Evolutionary conservation across 2,797 vertebrate genomes (phyloP), one percentile per base, ranked within the genome.

Genomic region (Aeoliscus strigatus): DNA sequence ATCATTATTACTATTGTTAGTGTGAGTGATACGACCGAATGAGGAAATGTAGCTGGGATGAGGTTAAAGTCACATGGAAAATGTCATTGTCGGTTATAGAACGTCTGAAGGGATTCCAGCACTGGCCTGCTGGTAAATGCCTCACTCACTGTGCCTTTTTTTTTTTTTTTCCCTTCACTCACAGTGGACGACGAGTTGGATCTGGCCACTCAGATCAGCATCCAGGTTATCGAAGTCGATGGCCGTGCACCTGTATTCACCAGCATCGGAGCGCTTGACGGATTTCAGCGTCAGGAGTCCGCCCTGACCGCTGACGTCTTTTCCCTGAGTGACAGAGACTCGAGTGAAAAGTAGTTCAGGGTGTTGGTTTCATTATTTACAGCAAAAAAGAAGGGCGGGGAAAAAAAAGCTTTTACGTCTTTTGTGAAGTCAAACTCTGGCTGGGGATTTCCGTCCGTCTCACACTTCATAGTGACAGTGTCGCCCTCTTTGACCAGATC

Each of bases 401-500:
- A 21, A 6, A 21, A 21, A 3, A 21, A 21, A 6, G 6, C 18
- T 21, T 67, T 37, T 67, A 92, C 92, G 26, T 85, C 48, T 51
- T 86, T 73, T 1, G 1, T 15, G 50, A 93, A 90, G 0, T 86
- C 83, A 47, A 91, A 88, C 14, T 85, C 79, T 0, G 88, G 88
- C 35, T 81, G 86, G 4, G 93, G 91, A 69, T 86, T 90, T 15
- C 92, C 93, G 0, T 95, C 92, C 0, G 89, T 90, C 40, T 65
- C 64, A 38, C 93, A 95, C 16, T 75, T 73, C 68, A 95, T 78
- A 21, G 52, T 69, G 4, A 95, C 86, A 0, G 48, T 38, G 13
- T 95, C 93, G 0, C 92, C 93, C 60, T 94, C 93, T 27, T 91
- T 93, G n/a, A 94, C 73, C 0, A 70, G 75, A 3, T 1, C 15